phyloP scores from a whole-genome alignment of 2,888 invertebrate genomes.

The Plutella xylostella region DNA sequence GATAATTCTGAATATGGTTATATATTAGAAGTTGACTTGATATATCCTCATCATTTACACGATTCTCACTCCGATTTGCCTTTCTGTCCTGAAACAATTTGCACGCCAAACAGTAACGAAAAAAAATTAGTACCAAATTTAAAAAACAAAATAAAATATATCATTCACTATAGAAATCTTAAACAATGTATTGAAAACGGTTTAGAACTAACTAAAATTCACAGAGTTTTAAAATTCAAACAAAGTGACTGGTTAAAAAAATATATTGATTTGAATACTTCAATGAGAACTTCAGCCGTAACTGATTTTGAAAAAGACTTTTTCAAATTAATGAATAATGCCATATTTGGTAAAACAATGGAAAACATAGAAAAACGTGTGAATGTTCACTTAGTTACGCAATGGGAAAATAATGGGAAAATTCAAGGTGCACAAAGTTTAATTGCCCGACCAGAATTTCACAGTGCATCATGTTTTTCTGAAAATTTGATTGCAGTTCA shows the following conservation, averaged over 20 bases:
- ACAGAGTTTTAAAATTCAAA: constrained; percentile 31
- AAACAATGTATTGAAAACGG: constrained; percentile 23
- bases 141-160: no score
- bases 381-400: constrained; percentile 27
- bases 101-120: neutral
- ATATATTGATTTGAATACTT: constrained; percentile 38
- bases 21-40: constrained; percentile 27
- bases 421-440: constrained; percentile 20
- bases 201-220: constrained; percentile 24
- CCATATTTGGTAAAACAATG: constrained; percentile 35
- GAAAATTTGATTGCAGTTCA: constrained; percentile 27
- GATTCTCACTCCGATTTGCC: constrained; percentile 18
- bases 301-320: constrained; percentile 36
- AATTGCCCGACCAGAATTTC: constrained; percentile 27
- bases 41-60: constrained; percentile 23
- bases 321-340: constrained; percentile 38
- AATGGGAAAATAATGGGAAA: constrained; percentile 26
- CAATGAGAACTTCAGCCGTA: constrained; percentile 23
- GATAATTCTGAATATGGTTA: constrained; percentile 16
- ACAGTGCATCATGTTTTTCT: constrained; percentile 25
- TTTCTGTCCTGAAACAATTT: neutral
- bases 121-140: constrained; percentile 22
- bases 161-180: constrained; percentile 25
- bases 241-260: constrained; percentile 32
- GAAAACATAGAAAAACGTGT: constrained; percentile 29